Evolutionary conservation across 2,888 invertebrate genomes (phyloP), one percentile per base, ranked within the genome.

Genomic region (Fragum whitleyi): DNA sequence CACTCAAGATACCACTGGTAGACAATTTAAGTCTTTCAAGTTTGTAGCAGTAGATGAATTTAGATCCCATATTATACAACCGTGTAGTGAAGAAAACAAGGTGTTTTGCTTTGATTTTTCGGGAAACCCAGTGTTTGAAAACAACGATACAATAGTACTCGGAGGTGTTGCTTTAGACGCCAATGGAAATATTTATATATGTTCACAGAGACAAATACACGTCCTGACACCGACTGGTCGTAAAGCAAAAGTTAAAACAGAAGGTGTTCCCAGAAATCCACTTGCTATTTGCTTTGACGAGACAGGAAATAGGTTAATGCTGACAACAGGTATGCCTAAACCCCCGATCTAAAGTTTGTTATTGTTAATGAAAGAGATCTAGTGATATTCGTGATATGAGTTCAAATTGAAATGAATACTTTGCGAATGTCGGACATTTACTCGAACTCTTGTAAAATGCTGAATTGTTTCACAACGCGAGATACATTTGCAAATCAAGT

Each of bases 91-190:
- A n/a, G 53, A 69, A 9, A 29, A 51, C 11, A 28, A 23, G 7
- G 69, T 69, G 7, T 69, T 23, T 29, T 53, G 69, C 29, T 69
- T 69, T 69, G 69, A 69, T 21, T 69, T 29, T 29, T 53, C 69
- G 5, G 69, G 53, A 19, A 23, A 69, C 1, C 69, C 69, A 1
- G 69, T 69, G 6, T 69, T 69, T 69, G 29, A 51, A 29, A 53
- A 69, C 32, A 53, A 14, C 5, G 32, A 69, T 69, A 3, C 62
- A 39, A 32, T 19, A 62, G 1, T 2, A 14, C 62, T 39, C 32
- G n/a, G n/a, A 21, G 62, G 62, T 14, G 62, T 62, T 19, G 9
- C 11, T 62, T 9, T 39, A 19, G 62, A 62, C n/a, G 16, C 14
- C 5, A 5, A 62, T 21, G 62, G 62, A 62, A 62, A 62, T n/a